phyloP scores from a whole-genome alignment of 2,797 vertebrate species.

The Podargus strigoides region DNA sequence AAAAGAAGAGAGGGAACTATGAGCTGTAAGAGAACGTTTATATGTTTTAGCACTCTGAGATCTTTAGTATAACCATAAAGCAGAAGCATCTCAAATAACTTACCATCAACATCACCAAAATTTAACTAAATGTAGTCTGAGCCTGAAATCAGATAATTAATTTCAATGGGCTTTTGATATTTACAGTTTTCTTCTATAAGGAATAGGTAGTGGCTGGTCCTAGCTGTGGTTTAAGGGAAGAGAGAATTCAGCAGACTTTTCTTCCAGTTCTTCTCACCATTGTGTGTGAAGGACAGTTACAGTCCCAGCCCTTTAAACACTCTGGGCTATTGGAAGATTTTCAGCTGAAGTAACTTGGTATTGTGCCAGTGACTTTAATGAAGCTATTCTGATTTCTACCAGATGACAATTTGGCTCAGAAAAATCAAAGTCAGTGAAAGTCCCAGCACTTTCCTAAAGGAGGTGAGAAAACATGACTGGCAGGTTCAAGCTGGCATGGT shows the following conservation, averaged over 20 bases:
- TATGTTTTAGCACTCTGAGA: background rate
- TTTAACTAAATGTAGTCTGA: background rate
- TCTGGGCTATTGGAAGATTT: background rate
- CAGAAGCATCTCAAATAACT: background rate
- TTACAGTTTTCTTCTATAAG: background rate
- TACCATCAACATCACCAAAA: background rate
- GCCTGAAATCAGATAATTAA: background rate
- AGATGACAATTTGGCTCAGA: conserved; percentile 26
- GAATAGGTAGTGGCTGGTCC: background rate
- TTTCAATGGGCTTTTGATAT: background rate
- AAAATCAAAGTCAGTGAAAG: background rate
- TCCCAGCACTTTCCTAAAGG: background rate
- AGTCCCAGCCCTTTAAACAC: background rate
- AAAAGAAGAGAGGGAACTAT: background rate
- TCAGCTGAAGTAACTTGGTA: background rate
- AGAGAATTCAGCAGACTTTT: background rate
- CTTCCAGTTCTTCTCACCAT: background rate
- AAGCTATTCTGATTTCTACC: conserved; percentile 20
- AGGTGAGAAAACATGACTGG: conserved; percentile 16
- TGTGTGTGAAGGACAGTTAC: background rate
- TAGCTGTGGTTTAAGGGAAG: background rate
- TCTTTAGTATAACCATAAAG: background rate
- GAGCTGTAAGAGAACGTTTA: background rate
- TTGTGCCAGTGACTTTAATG: background rate
- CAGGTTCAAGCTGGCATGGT: conserved; percentile 18